phyloP scores from a whole-genome alignment of 2,888 invertebrate species.

The Tinea trinotella region DNA sequence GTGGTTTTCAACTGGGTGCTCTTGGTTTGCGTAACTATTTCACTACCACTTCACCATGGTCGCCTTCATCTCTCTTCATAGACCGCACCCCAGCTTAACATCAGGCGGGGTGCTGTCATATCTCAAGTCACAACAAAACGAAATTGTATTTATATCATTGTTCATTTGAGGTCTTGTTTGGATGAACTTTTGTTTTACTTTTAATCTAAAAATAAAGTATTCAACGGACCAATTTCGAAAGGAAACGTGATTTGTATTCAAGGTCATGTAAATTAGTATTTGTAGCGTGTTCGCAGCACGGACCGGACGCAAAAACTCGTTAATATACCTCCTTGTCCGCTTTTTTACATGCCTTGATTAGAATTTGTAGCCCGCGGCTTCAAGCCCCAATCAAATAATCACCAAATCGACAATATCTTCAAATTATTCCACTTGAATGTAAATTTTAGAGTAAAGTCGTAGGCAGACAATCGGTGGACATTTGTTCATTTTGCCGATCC shows the following conservation, averaged over 20 bases:
- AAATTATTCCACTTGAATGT: not conserved
- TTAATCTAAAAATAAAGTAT: constrained; percentile 69
- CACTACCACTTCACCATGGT: too few species aligned
- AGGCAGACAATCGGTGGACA: too few species aligned
- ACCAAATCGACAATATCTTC: not conserved
- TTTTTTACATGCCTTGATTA: constrained; percentile 56
- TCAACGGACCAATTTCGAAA: constrained; percentile 69
- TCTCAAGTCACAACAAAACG: too few species aligned
- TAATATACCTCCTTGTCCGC: constrained; percentile 50
- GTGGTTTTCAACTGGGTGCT: too few species aligned
- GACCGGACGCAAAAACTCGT: constrained; percentile 65
- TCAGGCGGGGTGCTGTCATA: too few species aligned
- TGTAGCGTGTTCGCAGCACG: constrained; percentile 58
- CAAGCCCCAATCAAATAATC: constrained; percentile 2
- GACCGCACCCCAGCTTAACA: too few species aligned
- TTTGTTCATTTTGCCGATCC: too few species aligned
- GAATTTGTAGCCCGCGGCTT: constrained; percentile 34
- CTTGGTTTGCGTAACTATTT: too few species aligned
- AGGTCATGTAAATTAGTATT: constrained; percentile 68
- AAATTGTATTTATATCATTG: too few species aligned
- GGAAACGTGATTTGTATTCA: constrained; percentile 67
- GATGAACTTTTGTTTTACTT: constrained; percentile 58
- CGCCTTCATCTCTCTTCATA: too few species aligned
- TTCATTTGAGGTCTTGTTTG: too few species aligned
- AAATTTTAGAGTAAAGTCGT: too few species aligned